Percentiles rank a stretch among this genome's conserved stretches.
Conservation (phyloP, 2,797 vertebrate genomes). For the Scyliorhinus canicula region DNA sequence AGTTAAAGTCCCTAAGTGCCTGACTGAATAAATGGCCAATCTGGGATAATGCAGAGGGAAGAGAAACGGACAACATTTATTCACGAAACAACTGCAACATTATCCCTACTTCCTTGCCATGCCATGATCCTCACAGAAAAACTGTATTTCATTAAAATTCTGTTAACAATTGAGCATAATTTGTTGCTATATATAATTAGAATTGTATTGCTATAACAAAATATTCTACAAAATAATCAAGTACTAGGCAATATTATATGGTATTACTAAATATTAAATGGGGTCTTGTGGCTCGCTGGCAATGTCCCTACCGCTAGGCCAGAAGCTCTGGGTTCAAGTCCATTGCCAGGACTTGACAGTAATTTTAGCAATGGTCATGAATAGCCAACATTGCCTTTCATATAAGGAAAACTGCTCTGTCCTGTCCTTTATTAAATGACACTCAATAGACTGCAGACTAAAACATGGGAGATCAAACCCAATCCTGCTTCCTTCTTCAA, state of each 20-base stretch:
- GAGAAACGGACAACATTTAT: background rate
- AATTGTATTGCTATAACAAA: background rate
- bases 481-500: background rate
- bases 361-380: background rate
- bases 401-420: background rate
- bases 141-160: background rate
- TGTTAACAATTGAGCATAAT: background rate
- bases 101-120: background rate
- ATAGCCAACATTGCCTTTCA: background rate
- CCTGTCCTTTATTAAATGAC: background rate
- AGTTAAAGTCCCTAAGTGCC: background rate
- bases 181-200: background rate
- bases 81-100: background rate
- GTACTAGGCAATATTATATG: background rate
- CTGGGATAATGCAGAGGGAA: background rate
- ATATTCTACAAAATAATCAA: background rate
- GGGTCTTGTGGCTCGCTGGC: no score
- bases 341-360: no score
- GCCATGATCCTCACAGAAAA: background rate
- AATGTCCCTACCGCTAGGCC: no score
- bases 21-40: background rate
- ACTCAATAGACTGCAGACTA: background rate
- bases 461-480: background rate
- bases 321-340: no score
- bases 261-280: background rate